Evolutionary conservation across 2,888 invertebrate species (phyloP).

Genomic region (Pristionchus entomophagus): DNA sequence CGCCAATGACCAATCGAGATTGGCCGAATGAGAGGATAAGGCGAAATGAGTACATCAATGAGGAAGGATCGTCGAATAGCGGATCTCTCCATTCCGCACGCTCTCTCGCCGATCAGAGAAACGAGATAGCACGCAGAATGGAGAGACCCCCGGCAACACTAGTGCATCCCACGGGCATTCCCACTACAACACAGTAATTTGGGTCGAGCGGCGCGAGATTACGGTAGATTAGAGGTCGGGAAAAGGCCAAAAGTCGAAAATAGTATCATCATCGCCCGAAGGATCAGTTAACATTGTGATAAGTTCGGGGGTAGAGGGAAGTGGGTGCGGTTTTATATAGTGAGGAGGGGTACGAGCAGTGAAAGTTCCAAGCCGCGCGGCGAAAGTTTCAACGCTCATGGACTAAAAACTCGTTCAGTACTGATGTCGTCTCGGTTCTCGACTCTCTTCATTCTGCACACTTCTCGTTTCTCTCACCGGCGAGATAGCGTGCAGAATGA

Average conservation of each 20-base stretch:
- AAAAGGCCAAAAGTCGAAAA: too few species aligned
- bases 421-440: too few species aligned
- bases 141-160: too few species aligned
- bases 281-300: neutral
- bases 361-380: neutral
- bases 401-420: slow-evolving; percentile 35
- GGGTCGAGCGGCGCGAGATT: neutral
- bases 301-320: neutral
- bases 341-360: neutral
- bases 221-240: slow-evolving; percentile 21
- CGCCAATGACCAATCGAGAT: neutral
- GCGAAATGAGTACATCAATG: too few species aligned
- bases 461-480: too few species aligned
- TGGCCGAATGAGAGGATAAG: slow-evolving; percentile 14
- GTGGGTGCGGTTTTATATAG: neutral
- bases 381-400: neutral
- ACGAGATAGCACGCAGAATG: too few species aligned
- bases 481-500: too few species aligned
- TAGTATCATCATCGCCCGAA: too few species aligned
- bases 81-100: too few species aligned
- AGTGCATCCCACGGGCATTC: neutral
- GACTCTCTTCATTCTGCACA: too few species aligned
- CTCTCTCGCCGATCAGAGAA: too few species aligned
- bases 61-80: too few species aligned
- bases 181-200: neutral